These are phyloP conservation scores for Tachypleus tridentatus DNA, from an alignment of 1,140 invertebrate genomes.

Conservation along the genomic window DNA sequence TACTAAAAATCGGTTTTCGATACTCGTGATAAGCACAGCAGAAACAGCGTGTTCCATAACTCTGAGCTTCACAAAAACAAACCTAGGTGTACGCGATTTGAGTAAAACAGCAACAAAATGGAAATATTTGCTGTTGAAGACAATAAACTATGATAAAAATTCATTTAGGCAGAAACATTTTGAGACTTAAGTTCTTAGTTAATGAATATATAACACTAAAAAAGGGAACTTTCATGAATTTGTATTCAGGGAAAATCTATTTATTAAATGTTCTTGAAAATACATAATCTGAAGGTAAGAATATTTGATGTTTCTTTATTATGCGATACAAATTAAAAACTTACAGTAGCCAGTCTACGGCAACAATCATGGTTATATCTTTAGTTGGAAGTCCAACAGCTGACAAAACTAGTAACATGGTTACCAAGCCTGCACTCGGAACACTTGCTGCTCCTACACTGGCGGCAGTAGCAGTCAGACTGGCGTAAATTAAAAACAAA, in stretches of 20 bases:
- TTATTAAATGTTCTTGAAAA: too few relatives aligned
- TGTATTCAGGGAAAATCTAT: neutral
- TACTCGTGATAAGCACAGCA: too few relatives aligned
- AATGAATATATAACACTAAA: neutral
- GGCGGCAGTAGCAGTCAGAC: conserved; percentile 49
- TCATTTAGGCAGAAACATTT: too few relatives aligned
- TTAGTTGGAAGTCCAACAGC: conserved; percentile 44
- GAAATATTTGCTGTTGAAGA: too few relatives aligned
- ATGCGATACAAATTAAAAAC: conserved; percentile 8
- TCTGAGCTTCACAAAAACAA: too few relatives aligned
- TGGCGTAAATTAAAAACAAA: conserved; percentile 24
- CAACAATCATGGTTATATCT: conserved; percentile 45
- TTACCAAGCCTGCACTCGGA: conserved; percentile 47
- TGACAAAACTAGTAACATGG: conserved; percentile 38
- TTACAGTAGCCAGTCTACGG: conserved; percentile 46
- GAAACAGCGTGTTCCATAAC: too few relatives aligned
- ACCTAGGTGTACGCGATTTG: too few relatives aligned
- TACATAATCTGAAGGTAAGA: too few relatives aligned
- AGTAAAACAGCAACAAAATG: too few relatives aligned
- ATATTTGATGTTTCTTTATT: too few relatives aligned
- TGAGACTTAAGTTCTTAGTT: neutral
- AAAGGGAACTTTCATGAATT: neutral
- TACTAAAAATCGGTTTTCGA: too few relatives aligned
- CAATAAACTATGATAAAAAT: too few relatives aligned
- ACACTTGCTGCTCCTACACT: conserved; percentile 51